These are phyloP conservation scores for Thysanoteuthis rhombus DNA, from an alignment of 2,888 invertebrate species.

Conservation along the genomic window DNA sequence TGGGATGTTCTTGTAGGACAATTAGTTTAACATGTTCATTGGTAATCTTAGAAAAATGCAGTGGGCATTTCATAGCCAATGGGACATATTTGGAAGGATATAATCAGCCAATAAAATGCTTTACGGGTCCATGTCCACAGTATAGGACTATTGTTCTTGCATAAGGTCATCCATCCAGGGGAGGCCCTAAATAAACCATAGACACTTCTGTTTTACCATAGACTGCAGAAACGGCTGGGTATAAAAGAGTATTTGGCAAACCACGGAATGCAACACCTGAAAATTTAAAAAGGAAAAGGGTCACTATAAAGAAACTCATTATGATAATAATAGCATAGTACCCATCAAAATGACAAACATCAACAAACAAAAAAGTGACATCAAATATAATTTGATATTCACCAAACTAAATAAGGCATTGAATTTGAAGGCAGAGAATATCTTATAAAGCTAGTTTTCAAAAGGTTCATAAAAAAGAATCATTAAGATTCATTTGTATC, in stretches of 20 bases:
- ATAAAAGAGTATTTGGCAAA: conserved; percentile 90
- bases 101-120: not conserved
- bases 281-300: conserved; percentile 34
- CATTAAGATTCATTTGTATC: no score
- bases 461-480: no score
- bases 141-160: not conserved
- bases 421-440: no score
- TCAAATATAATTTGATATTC: no score
- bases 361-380: no score
- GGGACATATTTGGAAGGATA: not conserved
- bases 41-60: not conserved
- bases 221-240: conserved; percentile 95
- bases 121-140: not conserved
- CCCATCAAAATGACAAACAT: no score
- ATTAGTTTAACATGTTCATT: not conserved
- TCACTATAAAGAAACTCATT: not conserved
- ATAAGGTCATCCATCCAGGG: conserved; percentile 81
- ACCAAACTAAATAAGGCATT: no score
- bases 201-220: conserved; percentile 99
- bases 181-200: conserved; percentile 96
- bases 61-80: not conserved
- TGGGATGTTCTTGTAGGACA: not conserved
- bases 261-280: conserved; percentile 91
- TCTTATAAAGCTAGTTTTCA: no score
- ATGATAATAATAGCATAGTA: not conserved